Evolutionary conservation across 2,888 invertebrate species (phyloP).

Genomic region (Oscheius myriophilus): DNA sequence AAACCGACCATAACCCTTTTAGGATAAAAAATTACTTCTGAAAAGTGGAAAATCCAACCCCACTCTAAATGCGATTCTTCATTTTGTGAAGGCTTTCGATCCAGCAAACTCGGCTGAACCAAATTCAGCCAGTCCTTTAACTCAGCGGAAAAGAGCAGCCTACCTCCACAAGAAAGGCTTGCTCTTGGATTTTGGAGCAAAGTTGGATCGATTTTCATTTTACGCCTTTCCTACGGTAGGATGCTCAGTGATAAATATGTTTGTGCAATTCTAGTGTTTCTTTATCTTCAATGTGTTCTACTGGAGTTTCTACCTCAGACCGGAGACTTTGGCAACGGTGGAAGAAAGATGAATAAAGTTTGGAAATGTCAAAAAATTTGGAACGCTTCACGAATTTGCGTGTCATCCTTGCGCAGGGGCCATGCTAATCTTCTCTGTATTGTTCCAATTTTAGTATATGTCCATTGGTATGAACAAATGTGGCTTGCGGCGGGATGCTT

Average conservation of each 20-base stretch:
- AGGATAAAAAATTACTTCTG: slow-evolving; percentile 58
- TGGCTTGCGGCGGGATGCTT: too few relatives aligned
- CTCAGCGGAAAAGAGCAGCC: slow-evolving; percentile 34
- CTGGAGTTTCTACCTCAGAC: slow-evolving; percentile 57
- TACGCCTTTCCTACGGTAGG: slow-evolving; percentile 58
- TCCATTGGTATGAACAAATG: too few relatives aligned
- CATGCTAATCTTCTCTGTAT: slow-evolving; percentile 93
- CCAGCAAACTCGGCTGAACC: slow-evolving; percentile 29
- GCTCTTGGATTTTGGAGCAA: slow-evolving; percentile 47
- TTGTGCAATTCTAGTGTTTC: slow-evolving; percentile 48
- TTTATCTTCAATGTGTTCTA: slow-evolving; percentile 63
- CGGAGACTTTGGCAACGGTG: slow-evolving; percentile 16
- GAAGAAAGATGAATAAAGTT: too few relatives aligned
- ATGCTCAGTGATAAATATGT: slow-evolving; percentile 2
- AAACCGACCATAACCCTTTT: not conserved
- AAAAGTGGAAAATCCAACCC: slow-evolving; percentile 45
- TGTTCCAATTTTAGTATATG: too few relatives aligned
- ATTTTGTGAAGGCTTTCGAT: slow-evolving; percentile 41
- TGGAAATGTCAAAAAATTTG: slow-evolving; percentile 74
- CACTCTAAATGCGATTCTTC: slow-evolving; percentile 46
- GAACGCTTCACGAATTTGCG: slow-evolving; percentile 91
- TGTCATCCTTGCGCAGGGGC: slow-evolving; percentile 84
- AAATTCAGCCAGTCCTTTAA: slow-evolving; percentile 36
- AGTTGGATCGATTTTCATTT: slow-evolving; percentile 58
- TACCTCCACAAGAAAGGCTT: slow-evolving; percentile 42